A percentile compares a stretch with the other conserved stretches of the same genome.
phyloP scores from a whole-genome alignment of 2,113 vertebrate species.

The Toxostoma redivivum region DNA sequence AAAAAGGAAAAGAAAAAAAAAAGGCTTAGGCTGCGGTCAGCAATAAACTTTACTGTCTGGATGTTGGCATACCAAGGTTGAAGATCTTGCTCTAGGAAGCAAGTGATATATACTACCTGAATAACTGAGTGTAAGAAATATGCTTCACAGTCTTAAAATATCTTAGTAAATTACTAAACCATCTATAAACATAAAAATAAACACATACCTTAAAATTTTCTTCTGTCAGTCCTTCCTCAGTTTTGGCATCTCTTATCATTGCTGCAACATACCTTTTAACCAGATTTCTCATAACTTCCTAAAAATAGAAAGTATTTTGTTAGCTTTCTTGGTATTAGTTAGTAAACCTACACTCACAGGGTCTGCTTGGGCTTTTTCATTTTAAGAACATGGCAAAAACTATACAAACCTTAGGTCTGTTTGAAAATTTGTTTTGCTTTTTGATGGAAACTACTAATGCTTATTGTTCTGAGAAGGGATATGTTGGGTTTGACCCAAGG shows the following conservation, averaged over 20 bases:
- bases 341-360: background rate
- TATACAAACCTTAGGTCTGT: background rate
- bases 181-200: background rate
- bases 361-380: background rate
- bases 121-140: background rate
- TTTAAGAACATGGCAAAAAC: background rate
- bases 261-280: conserved; percentile 96
- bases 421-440: background rate
- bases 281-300: conserved; percentile 94
- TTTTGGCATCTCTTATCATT: conserved; percentile 97
- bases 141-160: background rate
- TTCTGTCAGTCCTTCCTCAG: conserved; percentile 91
- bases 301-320: conserved; percentile 1
- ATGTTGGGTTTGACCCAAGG: background rate
- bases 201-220: conserved; percentile 94
- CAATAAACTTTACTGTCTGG: background rate
- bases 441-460: background rate
- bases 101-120: background rate
- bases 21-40: background rate
- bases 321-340: background rate
- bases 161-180: background rate
- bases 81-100: background rate
- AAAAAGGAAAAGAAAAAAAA: background rate
- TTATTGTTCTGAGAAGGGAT: background rate
- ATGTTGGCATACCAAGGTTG: background rate